Evolutionary conservation across 2,797 vertebrate species (phyloP).

Genomic region (Scomberomorus guttatus): DNA sequence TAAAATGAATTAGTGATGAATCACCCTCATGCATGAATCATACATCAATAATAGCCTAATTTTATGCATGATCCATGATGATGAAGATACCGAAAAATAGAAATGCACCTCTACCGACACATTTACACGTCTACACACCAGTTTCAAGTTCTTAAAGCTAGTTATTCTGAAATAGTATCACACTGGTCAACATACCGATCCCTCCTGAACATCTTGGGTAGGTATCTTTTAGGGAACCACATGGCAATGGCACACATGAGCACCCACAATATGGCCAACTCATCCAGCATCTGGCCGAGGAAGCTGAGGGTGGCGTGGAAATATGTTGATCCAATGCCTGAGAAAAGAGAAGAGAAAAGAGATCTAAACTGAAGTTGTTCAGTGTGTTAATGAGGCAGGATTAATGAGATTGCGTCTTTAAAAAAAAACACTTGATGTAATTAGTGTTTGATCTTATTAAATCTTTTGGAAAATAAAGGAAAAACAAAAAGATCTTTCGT

Average conservation of each 20-base stretch:
- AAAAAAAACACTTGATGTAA: neutral
- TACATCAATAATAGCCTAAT: too few relatives aligned
- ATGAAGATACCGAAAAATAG: too few relatives aligned
- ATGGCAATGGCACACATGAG: constrained; percentile 98
- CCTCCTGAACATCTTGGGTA: constrained; percentile 94
- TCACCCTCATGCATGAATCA: too few relatives aligned
- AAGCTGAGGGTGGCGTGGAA: constrained; percentile 99
- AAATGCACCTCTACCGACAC: neutral
- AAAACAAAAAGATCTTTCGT: neutral
- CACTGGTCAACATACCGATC: constrained; percentile 88
- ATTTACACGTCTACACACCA: neutral
- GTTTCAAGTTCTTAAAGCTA: neutral
- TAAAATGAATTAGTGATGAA: too few relatives aligned
- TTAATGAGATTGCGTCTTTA: neutral
- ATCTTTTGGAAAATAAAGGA: neutral
- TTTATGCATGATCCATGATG: too few relatives aligned
- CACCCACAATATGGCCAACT: constrained; percentile 97
- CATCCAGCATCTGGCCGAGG: constrained; percentile 98
- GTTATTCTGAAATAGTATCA: neutral
- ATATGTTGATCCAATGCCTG: constrained; percentile 98
- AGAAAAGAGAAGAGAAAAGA: constrained; percentile 38
- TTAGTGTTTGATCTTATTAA: neutral
- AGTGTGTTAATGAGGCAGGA: neutral
- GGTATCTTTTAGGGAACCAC: constrained; percentile 98
- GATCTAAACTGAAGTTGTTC: neutral